Base-by-base conservation (phyloP, 2,797 vertebrate species). In the Pseudomugil gertrudae region DNA sequence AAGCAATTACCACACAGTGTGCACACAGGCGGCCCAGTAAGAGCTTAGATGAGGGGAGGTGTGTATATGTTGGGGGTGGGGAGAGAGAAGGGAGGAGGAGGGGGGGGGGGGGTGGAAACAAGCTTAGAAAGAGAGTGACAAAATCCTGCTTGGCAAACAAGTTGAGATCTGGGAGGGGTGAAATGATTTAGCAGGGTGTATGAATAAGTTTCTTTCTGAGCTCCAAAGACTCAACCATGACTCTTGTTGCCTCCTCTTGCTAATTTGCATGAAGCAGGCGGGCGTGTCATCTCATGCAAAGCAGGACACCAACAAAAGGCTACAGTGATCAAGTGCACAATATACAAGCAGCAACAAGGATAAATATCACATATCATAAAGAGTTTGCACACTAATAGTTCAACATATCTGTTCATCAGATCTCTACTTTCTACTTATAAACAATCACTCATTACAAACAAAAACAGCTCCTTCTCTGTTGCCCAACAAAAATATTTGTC, bases 401-500 rank as follows among this genome's bases (percentile, higher is more conserved):
- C 29, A 57, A 19, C 1, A 52, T 9, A 19, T n/a, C 48, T 27
- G 24, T 15, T 7, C 48, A 21, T 48, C 19, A 51, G 53, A 26
- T 36, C 43, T 66, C 36, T 36, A 23, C 35, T 74, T 69, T 55
- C 32, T 33, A 35, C 11, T 40, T 47, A 57, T 75, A 45, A 45
- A 60, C 24, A 72, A 72, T 47, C 7, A 4, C 36, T 69, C 24
- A 36, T 80, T 64, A 63, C 45, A 48, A 69, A 62, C 40, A 24
- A 66, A 45, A 70, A 67, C 66, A 9, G 10, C 35, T 38, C 48
- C 58, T 74, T 78, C 29, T 71, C 59, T 64, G 61, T 68, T 65
- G 58, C 63, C 63, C 40, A 74, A 81, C 78, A 65, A 85, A 84
- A 88, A 89, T 84, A 89, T 83, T 87, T 90, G 86, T 89, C 83